These are phyloP conservation scores for Spodoptera litura DNA, from an alignment of 1,140 invertebrate species.

Conservation along the genomic window DNA sequence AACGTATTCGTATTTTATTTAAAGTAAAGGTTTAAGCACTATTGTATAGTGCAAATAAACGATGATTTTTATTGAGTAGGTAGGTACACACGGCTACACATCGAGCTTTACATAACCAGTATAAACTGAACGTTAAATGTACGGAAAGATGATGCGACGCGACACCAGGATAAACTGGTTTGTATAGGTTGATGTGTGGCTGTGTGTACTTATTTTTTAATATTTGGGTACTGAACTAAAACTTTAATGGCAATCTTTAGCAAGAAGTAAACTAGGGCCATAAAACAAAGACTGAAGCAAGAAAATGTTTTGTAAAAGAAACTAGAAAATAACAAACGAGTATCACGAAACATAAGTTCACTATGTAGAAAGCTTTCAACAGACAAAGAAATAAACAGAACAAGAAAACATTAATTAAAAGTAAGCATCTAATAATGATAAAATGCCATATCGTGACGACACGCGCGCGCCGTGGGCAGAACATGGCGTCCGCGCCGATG, in stretches of 20 bases:
- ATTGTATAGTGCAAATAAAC: not conserved
- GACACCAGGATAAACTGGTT: too few relatives aligned
- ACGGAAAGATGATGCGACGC: too few relatives aligned
- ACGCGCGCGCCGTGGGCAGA: slow-evolving; percentile 40
- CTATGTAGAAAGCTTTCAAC: slow-evolving; percentile 18
- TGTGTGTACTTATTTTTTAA: too few relatives aligned
- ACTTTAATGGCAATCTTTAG: too few relatives aligned
- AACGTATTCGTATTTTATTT: not conserved
- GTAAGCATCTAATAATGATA: slow-evolving; percentile 39
- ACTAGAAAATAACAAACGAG: not conserved
- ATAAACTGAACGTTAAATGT: too few relatives aligned
- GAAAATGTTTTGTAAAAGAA: not conserved
- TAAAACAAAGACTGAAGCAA: not conserved
- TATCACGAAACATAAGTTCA: not conserved
- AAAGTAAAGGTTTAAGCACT: not conserved
- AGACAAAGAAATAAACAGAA: slow-evolving; percentile 26
- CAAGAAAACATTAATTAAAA: slow-evolving; percentile 41
- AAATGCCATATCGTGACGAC: slow-evolving; percentile 36
- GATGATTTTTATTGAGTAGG: not conserved
- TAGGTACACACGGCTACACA: too few relatives aligned
- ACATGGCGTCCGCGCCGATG: slow-evolving; percentile 23
- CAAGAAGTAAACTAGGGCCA: not conserved
- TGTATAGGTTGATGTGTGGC: too few relatives aligned
- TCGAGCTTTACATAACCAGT: too few relatives aligned
- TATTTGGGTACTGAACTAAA: too few relatives aligned